These are phyloP conservation scores for Henicopernis longicauda DNA, from an alignment of 2,113 vertebrate species.

Conservation along the genomic window DNA sequence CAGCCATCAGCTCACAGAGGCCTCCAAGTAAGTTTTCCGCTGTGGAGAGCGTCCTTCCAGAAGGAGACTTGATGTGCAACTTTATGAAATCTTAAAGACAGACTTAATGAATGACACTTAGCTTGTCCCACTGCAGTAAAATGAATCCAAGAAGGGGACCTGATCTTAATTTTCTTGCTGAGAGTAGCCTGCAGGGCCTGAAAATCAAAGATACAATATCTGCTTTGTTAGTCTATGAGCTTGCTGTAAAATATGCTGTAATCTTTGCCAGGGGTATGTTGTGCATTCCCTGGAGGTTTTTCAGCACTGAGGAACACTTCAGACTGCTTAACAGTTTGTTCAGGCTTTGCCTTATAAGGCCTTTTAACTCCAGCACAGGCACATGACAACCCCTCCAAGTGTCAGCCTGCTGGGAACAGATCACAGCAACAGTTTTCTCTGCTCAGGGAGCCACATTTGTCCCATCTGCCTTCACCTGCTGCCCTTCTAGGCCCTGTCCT, in stretches of 20 bases:
- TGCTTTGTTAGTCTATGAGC: constrained; percentile 66
- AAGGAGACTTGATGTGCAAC: background rate
- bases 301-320: constrained; percentile 68
- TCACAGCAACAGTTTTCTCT: constrained; percentile 43
- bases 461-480: background rate
- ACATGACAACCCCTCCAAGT: constrained; percentile 65
- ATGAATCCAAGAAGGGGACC: constrained; percentile 30
- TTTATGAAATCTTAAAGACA: constrained; percentile 10
- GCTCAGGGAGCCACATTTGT: background rate
- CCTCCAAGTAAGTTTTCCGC: background rate
- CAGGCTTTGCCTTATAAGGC: constrained; percentile 84
- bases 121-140: background rate
- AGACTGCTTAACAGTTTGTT: constrained; percentile 58
- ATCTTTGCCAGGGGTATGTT: constrained; percentile 75
- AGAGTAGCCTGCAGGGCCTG: constrained; percentile 26
- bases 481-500: background rate
- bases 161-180: constrained; percentile 33
- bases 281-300: constrained; percentile 71
- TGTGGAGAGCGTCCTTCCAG: background rate
- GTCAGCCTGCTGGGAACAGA: constrained; percentile 64
- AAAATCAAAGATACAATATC: constrained; percentile 63
- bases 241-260: constrained; percentile 65
- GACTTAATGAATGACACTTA: background rate
- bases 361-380: constrained; percentile 69
- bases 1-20: background rate